Base-by-base conservation (phyloP, 2,113 vertebrate genomes). In the Brevimyrus niger region DNA sequence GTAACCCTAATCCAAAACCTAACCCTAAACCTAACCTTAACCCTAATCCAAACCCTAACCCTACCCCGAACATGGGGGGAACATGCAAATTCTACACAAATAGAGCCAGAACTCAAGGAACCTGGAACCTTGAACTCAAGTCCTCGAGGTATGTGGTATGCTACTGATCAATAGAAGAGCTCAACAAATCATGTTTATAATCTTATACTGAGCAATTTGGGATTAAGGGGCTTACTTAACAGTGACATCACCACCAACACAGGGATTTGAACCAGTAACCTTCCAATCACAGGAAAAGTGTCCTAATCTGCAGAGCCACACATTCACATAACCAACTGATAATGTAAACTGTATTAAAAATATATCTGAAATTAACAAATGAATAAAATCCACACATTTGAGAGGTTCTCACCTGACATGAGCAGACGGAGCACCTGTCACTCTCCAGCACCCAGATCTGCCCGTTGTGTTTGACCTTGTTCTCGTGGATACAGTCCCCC, bases 361-460 rank as follows among this genome's bases (percentile, higher is more conserved):
- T n/a, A 42, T 9, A 46, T 23, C 38, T 19, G 9, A 84, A 47
- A 84, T 21, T 23, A 13, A 47, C 15, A 83, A 83, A 84, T 10
- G 23, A 83, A 80, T 44, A 44, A n/a, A 23, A 84, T 84, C 44
- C 46, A 17, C 4, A 9, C 44, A 47, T 47, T 11, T 47, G 21
- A n/a, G 82, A 46, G 23, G 44, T 6, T n/a, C 93, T 94, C 88
- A 96, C 94, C 97, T 99, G 98, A 92, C 98, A 99, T 0, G 98
- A 99, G 93, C 98, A 99, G 90, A 99, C 98, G 0, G 98, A 98
- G 94, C 98, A 99, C 80, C 97, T 94, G 94, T 99, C 98, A 15
- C 97, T 98, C 90, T 99, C 98, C 95, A 99, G 93, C 91, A 99
- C 97, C 98, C 98, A 99, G 88, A 99, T 98, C 95, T 99, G 98